A percentile compares a stretch with the other conserved stretches of the same genome.
Evolutionary conservation across 2,888 invertebrate genomes (phyloP).

Genomic region (Chalcis sispes): DNA sequence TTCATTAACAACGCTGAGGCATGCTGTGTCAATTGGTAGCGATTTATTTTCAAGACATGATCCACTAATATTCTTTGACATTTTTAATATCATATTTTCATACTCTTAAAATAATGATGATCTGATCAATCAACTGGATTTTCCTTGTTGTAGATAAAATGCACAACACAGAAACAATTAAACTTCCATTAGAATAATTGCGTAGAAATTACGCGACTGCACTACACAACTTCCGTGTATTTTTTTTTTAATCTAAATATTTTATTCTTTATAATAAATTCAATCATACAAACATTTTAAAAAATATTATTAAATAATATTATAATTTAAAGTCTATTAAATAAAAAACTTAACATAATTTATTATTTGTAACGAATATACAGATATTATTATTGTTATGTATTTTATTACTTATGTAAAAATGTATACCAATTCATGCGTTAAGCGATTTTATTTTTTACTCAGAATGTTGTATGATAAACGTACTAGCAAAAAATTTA

Average conservation of each 20-base stretch:
- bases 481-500: too few relatives aligned
- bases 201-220: constrained; percentile 8
- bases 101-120: constrained; percentile 13
- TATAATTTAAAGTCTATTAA: not conserved
- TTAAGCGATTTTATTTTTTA: too few relatives aligned
- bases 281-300: not conserved
- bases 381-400: too few relatives aligned
- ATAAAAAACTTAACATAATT: not conserved
- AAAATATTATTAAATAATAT: not conserved
- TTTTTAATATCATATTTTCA: not conserved
- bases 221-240: not conserved
- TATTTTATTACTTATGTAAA: too few relatives aligned
- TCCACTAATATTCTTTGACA: constrained; percentile 37
- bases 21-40: constrained; percentile 71
- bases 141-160: not conserved
- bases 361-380: too few relatives aligned
- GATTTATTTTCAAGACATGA: constrained; percentile 61
- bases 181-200: not conserved
- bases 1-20: constrained; percentile 67
- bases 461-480: too few relatives aligned
- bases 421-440: too few relatives aligned
- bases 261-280: not conserved
- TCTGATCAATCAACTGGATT: not conserved
- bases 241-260: too few relatives aligned
- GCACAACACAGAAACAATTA: not conserved